Percentiles rank a stretch among this genome's conserved stretches.
Evolutionary conservation across 2,113 vertebrate species (phyloP).

Genomic region (Brienomyrus longianalis): DNA sequence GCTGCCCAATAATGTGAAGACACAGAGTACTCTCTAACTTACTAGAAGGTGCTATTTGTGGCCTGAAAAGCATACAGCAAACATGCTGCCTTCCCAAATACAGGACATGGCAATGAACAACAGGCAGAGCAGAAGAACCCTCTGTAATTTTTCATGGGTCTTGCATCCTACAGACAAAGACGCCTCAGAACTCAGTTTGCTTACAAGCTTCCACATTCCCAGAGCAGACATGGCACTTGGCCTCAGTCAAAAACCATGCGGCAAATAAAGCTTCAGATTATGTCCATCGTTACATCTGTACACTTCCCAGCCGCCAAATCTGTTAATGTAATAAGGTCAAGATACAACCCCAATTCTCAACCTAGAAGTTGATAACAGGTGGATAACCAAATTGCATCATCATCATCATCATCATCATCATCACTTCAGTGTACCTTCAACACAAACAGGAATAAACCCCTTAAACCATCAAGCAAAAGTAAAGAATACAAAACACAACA

Average conservation of each 20-base stretch:
- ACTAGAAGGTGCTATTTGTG: background rate
- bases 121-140: background rate
- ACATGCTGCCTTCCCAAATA: background rate
- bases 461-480: background rate
- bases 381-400: too few relatives aligned
- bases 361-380: background rate
- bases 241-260: background rate
- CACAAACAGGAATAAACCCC: background rate
- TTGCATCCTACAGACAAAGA: background rate
- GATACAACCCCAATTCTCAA: background rate
- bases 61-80: background rate
- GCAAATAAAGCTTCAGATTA: background rate
- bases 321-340: background rate
- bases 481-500: background rate
- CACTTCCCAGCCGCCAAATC: constrained; percentile 1
- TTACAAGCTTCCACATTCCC: background rate
- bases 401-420: background rate
- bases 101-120: background rate
- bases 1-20: background rate
- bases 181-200: too few relatives aligned
- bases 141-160: background rate
- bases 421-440: background rate
- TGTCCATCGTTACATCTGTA: background rate
- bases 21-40: background rate
- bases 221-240: background rate